Evolutionary conservation across 2,797 vertebrate genomes (phyloP).

Genomic region (Setipinna tenuifilis): DNA sequence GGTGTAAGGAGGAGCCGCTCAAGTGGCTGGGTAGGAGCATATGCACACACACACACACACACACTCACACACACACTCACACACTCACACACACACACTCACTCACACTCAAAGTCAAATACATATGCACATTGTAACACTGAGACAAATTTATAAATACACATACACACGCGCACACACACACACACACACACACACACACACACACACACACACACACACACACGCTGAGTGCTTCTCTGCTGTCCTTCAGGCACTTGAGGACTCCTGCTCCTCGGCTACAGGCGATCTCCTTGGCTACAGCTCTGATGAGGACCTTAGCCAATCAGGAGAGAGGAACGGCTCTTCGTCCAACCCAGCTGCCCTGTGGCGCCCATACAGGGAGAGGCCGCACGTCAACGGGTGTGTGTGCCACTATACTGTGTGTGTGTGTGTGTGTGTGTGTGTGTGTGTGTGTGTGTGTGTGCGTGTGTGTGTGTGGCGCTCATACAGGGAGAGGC

Average conservation of each 20-base stretch:
- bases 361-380: conserved; percentile 36
- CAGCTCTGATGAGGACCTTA: conserved; percentile 32
- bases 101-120: not conserved
- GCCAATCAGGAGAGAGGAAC: conserved; percentile 13
- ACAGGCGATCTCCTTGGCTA: conserved; percentile 41
- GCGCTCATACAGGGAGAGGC: not conserved
- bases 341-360: conserved; percentile 45
- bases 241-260: conserved; percentile 34
- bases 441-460: not conserved
- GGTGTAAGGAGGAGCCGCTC: conserved; percentile 33
- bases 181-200: not conserved
- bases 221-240: not conserved
- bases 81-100: not conserved
- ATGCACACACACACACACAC: not conserved
- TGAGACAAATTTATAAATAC: not conserved
- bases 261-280: conserved; percentile 50
- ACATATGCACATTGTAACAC: not conserved
- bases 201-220: not conserved
- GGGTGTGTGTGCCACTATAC: conserved; percentile 43
- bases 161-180: not conserved
- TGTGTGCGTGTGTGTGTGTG: not conserved
- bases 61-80: not conserved
- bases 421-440: not conserved
- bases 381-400: conserved; percentile 40
- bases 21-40: conserved; percentile 41